phyloP scores from a whole-genome alignment of 2,797 vertebrate species.

The Crypturellus tataupa region DNA sequence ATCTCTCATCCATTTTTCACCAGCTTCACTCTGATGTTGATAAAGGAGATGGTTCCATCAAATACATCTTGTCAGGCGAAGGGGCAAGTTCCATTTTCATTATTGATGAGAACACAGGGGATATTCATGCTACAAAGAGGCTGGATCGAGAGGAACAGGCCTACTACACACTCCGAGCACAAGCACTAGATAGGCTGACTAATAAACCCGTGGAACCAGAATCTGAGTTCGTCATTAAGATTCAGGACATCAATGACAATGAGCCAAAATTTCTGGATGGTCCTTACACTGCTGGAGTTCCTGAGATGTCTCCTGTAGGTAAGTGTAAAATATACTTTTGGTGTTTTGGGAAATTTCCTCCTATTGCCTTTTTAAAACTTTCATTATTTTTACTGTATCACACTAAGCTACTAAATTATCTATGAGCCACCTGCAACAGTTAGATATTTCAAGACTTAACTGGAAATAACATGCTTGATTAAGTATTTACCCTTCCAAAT shows the following conservation, averaged over 20 bases:
- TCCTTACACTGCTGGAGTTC: conserved; percentile 92
- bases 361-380: conserved; percentile 31
- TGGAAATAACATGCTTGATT: conserved; percentile 44
- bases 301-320: conserved; percentile 97
- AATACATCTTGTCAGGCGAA: conserved; percentile 95
- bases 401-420: conserved; percentile 55
- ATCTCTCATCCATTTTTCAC: conserved; percentile 81
- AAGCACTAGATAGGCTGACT: conserved; percentile 91
- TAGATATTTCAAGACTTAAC: conserved; percentile 35
- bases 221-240: conserved; percentile 96
- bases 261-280: conserved; percentile 97
- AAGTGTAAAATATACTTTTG: conserved; percentile 66
- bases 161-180: conserved; percentile 94
- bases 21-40: conserved; percentile 98
- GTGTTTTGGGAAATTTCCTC: conserved; percentile 27
- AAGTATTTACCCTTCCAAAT: conserved; percentile 48
- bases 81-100: conserved; percentile 97
- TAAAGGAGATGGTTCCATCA: conserved; percentile 95
- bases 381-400: conserved; percentile 23
- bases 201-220: conserved; percentile 91
- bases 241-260: conserved; percentile 98
- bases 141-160: conserved; percentile 95
- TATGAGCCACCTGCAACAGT: conserved; percentile 67
- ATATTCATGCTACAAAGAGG: conserved; percentile 96
- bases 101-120: conserved; percentile 97